A percentile compares a stretch with the other conserved stretches of the same genome.
These are phyloP conservation scores for Tonatia bakeri DNA, from an alignment of 2,113 vertebrate species.

Conservation along the genomic window DNA sequence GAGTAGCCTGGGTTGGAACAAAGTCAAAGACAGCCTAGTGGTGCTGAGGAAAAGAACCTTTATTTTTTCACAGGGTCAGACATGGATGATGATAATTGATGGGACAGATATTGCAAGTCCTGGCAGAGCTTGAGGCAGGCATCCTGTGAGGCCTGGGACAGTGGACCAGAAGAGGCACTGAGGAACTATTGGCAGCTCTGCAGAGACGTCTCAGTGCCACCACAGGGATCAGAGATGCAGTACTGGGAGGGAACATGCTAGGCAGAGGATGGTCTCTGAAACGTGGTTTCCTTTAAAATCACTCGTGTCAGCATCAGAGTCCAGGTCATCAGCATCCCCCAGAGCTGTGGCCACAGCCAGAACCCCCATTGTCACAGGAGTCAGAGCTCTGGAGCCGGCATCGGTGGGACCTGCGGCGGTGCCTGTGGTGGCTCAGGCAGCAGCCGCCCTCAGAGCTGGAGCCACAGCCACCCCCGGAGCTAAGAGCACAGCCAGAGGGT, in stretches of 20 bases:
- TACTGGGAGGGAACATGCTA: no score
- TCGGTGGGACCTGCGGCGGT: neutral
- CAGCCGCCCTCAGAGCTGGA: neutral
- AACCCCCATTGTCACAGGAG: neutral
- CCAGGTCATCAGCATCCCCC: neutral
- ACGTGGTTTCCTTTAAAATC: neutral
- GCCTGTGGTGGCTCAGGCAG: neutral
- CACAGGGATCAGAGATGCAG: neutral
- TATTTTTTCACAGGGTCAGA: neutral
- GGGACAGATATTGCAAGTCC: neutral
- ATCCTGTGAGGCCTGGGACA: no score
- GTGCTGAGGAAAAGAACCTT: neutral
- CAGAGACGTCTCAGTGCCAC: neutral
- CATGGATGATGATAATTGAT: neutral
- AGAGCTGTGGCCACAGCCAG: neutral
- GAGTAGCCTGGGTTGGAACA: neutral
- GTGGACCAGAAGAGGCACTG: neutral
- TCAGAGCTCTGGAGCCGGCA: neutral
- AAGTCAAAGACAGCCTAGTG: neutral
- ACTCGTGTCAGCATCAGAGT: fast-evolving
- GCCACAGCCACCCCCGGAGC: neutral
- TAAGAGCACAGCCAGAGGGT: neutral
- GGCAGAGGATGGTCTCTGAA: neutral
- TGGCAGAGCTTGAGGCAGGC: fast-evolving
- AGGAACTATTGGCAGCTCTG: neutral